Percentiles rank a stretch among this genome's conserved stretches.
Conservation (phyloP, 1,140 invertebrate genomes). For the Araneus ventricosus region DNA sequence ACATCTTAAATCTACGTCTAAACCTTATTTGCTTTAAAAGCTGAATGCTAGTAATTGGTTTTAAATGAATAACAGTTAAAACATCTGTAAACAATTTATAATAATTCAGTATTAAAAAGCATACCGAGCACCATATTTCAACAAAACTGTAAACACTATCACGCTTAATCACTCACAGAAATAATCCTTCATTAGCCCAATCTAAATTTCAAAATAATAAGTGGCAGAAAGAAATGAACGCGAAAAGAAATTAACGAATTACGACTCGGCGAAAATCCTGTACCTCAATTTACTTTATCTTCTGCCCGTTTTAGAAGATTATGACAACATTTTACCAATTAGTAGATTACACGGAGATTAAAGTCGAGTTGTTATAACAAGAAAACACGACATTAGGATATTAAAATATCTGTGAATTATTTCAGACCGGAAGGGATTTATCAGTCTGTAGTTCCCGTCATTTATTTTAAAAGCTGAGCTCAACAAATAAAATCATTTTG, state of each 20-base stretch:
- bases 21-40: too few species aligned
- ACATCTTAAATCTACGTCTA: too few species aligned
- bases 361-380: not conserved
- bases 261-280: not conserved
- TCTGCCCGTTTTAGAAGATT: not conserved
- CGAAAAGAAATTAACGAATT: conserved; percentile 3
- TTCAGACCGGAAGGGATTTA: not conserved
- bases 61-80: too few species aligned
- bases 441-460: not conserved
- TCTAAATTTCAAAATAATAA: too few species aligned
- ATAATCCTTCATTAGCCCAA: too few species aligned
- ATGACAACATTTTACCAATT: not conserved
- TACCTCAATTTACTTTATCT: not conserved
- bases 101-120: too few species aligned
- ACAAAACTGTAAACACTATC: too few species aligned
- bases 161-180: too few species aligned
- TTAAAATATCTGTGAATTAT: not conserved
- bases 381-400: not conserved
- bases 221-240: too few species aligned
- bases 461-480: conserved; percentile 8
- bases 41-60: too few species aligned
- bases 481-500: not conserved
- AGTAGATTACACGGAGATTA: not conserved
- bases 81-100: too few species aligned
- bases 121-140: too few species aligned